Evolutionary conservation across 2,888 invertebrate species (phyloP).

Genomic region (Eilema depressum): DNA sequence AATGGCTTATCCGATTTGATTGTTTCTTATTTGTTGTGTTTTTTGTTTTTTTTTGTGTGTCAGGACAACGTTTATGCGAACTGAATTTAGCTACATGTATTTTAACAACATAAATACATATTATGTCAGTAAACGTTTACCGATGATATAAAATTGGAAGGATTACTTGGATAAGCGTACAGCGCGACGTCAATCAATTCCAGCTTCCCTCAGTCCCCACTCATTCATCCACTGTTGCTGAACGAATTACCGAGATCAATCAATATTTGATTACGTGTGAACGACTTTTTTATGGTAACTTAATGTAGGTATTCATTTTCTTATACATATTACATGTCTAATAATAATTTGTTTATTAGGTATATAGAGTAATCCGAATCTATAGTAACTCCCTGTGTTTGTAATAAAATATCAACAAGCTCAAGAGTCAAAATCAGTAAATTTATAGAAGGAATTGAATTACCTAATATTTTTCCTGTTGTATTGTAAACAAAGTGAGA

Average conservation of each 20-base stretch:
- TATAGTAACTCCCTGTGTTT: too few relatives aligned
- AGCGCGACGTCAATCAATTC: constrained; percentile 60
- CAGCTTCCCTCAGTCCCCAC: constrained; percentile 55
- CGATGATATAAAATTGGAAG: neutral
- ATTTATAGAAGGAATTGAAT: neutral
- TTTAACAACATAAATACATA: neutral
- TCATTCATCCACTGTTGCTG: constrained; percentile 51
- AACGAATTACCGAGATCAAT: constrained; percentile 62
- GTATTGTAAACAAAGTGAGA: neutral
- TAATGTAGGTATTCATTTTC: too few relatives aligned
- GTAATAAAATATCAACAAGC: neutral
- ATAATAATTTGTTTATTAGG: neutral
- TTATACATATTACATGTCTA: neutral
- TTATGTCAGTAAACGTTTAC: neutral
- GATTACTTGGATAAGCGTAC: neutral
- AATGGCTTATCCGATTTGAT: neutral
- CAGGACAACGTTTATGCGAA: too few relatives aligned
- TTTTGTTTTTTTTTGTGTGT: too few relatives aligned
- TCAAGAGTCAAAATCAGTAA: neutral
- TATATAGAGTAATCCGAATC: neutral
- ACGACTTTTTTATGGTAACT: constrained; percentile 49
- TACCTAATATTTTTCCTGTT: neutral
- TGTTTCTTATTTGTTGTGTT: neutral
- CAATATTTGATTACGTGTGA: constrained; percentile 66
- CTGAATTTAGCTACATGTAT: neutral